Percentiles rank a stretch among this genome's conserved stretches.
Conservation (phyloP, 2,797 vertebrate species). For the Babyrousa celebensis region DNA sequence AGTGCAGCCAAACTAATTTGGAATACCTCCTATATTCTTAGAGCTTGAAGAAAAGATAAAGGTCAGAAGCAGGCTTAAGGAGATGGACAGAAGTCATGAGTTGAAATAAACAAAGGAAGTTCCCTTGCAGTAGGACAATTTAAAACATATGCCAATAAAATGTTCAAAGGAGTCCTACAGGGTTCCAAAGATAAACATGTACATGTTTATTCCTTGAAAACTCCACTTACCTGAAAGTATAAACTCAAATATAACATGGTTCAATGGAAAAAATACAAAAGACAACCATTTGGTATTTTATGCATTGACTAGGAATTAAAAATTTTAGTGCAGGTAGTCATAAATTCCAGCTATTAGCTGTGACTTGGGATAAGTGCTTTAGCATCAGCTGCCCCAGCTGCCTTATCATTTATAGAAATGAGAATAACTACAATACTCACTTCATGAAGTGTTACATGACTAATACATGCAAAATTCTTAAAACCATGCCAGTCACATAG, state of each 20-base stretch:
- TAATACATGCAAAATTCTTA: not conserved
- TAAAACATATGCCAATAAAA: conserved; percentile 85
- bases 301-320: not conserved
- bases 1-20: conserved; percentile 73
- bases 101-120: conserved; percentile 87
- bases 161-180: conserved; percentile 83
- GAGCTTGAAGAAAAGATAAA: conserved; percentile 82
- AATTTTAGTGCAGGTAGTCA: not conserved
- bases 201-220: conserved; percentile 25
- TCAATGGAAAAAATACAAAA: not conserved
- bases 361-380: not conserved
- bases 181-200: conserved; percentile 75
- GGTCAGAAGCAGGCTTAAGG: conserved; percentile 79
- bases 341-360: not conserved
- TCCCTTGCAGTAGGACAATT: conserved; percentile 68
- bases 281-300: not conserved
- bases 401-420: not conserved
- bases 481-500: not conserved
- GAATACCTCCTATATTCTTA: conserved; percentile 77
- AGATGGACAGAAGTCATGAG: conserved; percentile 69
- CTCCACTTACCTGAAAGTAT: conserved; percentile 70
- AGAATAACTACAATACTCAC: not conserved
- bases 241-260: conserved; percentile 59
- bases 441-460: not conserved
- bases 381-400: not conserved